Evolutionary conservation across 2,888 invertebrate species (phyloP).

Genomic region (Amphipoea oculea): DNA sequence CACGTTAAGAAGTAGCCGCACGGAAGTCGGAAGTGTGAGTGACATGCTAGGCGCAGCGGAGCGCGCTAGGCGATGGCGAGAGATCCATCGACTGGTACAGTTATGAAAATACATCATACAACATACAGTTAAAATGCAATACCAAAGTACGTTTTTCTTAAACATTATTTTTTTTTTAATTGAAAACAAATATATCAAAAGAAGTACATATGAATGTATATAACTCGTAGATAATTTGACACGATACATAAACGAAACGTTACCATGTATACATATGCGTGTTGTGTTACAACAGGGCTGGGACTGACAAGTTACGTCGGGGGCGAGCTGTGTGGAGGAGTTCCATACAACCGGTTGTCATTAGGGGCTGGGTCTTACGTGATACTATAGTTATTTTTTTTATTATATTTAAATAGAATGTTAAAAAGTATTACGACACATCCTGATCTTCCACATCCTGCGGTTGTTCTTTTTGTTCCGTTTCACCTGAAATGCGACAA

Average conservation of each 20-base stretch:
- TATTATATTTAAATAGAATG: constrained; percentile 87
- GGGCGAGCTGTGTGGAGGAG: constrained; percentile 66
- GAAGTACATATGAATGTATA: constrained; percentile 84
- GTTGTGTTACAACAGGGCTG: constrained; percentile 58
- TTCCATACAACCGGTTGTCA: constrained; percentile 82
- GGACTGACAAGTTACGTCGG: constrained; percentile 71
- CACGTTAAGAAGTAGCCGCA: constrained; percentile 81
- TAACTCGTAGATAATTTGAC: constrained; percentile 84
- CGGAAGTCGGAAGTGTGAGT: constrained; percentile 72
- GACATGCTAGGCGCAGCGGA: constrained; percentile 41
- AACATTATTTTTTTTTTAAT: constrained; percentile 85
- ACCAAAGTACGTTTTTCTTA: constrained; percentile 87
- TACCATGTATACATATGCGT: constrained; percentile 67
- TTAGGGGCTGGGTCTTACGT: constrained; percentile 88
- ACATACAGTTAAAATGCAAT: constrained; percentile 87
- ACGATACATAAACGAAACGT: constrained; percentile 81
- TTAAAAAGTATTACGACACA: constrained; percentile 95
- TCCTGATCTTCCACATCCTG: constrained; percentile 98
- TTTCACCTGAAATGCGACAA: constrained; percentile 92
- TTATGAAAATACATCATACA: constrained; percentile 82
- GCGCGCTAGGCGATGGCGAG: constrained; percentile 69
- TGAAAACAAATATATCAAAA: constrained; percentile 88
- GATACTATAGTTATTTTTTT: constrained; percentile 89
- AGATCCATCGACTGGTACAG: constrained; percentile 75
- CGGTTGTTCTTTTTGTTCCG: constrained; percentile 97